phyloP scores from a whole-genome alignment of 2,113 vertebrate species.

The Toxotes jaculatrix region DNA sequence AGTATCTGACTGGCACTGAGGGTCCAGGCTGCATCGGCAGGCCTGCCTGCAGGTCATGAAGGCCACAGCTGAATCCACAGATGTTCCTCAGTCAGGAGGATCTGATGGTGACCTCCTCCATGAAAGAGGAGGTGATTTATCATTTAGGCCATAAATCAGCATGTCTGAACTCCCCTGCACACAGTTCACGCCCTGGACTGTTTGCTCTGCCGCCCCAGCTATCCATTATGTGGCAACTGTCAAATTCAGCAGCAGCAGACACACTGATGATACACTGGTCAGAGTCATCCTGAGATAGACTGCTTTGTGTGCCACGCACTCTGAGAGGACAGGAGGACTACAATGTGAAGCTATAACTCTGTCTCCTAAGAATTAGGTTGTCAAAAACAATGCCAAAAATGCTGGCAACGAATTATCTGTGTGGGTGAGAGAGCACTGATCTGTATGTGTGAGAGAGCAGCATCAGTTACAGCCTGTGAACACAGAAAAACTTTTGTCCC shows the following conservation, averaged over 20 bases:
- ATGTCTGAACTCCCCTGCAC: slow-evolving; percentile 72
- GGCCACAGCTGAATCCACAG: slow-evolving; percentile 85
- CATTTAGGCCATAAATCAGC: slow-evolving; percentile 80
- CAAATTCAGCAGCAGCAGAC: slow-evolving; percentile 52
- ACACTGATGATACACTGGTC: slow-evolving; percentile 42
- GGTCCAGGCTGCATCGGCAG: slow-evolving; percentile 39
- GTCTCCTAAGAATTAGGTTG: no score
- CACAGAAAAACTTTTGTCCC: no score
- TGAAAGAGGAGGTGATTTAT: slow-evolving; percentile 80
- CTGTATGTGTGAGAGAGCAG: no score
- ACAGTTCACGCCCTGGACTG: slow-evolving; percentile 70
- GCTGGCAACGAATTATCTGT: no score
- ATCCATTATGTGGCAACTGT: slow-evolving; percentile 73
- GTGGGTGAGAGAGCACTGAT: no score
- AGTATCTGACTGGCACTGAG: slow-evolving; percentile 39
- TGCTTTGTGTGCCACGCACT: background rate
- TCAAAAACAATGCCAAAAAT: no score
- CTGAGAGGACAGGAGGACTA: no score
- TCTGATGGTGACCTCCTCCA: slow-evolving; percentile 72
- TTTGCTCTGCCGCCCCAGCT: slow-evolving; percentile 72
- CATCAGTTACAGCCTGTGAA: no score
- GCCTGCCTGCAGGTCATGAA: slow-evolving; percentile 65
- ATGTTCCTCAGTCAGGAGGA: slow-evolving; percentile 69
- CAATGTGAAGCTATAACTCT: no score
- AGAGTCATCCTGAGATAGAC: slow-evolving; percentile 9